phyloP scores from a whole-genome alignment of 2,113 vertebrate species.

The Protomyctophum bolini region DNA sequence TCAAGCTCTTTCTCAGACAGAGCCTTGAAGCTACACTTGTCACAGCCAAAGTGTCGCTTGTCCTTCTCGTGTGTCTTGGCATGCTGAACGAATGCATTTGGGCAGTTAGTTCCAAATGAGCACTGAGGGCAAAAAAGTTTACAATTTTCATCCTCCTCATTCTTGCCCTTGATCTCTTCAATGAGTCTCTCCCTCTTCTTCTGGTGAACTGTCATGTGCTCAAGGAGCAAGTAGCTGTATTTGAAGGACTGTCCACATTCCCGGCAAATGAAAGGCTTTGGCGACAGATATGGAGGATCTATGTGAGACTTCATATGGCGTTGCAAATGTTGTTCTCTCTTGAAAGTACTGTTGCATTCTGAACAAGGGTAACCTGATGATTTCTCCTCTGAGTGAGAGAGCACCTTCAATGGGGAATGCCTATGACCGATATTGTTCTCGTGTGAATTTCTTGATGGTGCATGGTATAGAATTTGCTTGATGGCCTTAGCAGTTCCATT shows the following conservation, averaged over 20 bases:
- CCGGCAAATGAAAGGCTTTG: constrained; percentile 88
- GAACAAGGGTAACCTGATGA: constrained; percentile 88
- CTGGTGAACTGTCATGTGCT: constrained; percentile 91
- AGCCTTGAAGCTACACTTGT: constrained; percentile 92
- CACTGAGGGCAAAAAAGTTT: constrained; percentile 93
- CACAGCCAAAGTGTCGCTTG: constrained; percentile 90
- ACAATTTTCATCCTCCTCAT: constrained; percentile 85
- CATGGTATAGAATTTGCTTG: constrained; percentile 86
- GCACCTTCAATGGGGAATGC: constrained; percentile 81
- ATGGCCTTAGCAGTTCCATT: constrained; percentile 87
- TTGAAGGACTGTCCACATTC: constrained; percentile 92
- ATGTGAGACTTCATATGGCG: constrained; percentile 93
- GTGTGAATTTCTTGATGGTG: constrained; percentile 80
- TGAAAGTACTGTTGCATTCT: constrained; percentile 93
- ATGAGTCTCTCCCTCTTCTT: constrained; percentile 85
- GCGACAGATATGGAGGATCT: constrained; percentile 85
- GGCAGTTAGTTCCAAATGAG: constrained; percentile 91
- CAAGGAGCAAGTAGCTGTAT: constrained; percentile 86
- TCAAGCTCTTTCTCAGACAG: constrained; percentile 86
- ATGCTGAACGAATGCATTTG: constrained; percentile 92
- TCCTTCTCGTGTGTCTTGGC: constrained; percentile 94
- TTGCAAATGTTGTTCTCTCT: constrained; percentile 90
- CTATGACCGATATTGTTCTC: constrained; percentile 83
- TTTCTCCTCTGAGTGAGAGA: constrained; percentile 84
- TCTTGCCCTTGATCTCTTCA: constrained; percentile 85